phyloP scores from a whole-genome alignment of 1,140 invertebrate species.

The Apis florea region DNA sequence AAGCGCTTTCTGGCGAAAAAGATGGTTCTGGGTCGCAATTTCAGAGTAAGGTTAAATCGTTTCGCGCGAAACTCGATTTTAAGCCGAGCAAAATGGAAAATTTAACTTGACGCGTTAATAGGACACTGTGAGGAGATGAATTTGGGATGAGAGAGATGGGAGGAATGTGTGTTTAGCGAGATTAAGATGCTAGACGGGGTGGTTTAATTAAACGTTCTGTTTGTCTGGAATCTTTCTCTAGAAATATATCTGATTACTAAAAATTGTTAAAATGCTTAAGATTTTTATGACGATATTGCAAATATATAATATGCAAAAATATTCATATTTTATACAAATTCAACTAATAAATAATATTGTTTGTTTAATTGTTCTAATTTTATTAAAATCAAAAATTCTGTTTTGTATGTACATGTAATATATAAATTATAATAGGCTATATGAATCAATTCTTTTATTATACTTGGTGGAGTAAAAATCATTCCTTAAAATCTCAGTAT shows the following conservation, averaged over 20 bases:
- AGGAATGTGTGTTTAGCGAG: neutral
- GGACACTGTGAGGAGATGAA: neutral
- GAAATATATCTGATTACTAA: neutral
- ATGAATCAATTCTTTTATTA: too few species aligned
- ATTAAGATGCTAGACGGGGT: neutral
- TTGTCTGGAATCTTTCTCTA: neutral
- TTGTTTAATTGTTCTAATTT: too few species aligned
- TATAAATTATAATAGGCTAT: too few species aligned
- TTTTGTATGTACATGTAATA: too few species aligned
- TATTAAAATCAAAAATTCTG: too few species aligned
- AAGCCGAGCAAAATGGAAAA: constrained; percentile 6
- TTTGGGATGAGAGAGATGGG: neutral
- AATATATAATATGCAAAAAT: too few species aligned
- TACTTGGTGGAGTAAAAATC: too few species aligned
- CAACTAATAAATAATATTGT: too few species aligned
- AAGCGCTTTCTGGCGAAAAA: too few species aligned
- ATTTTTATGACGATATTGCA: too few species aligned
- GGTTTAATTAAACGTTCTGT: constrained; percentile 9
- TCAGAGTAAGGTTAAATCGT: constrained; percentile 6
- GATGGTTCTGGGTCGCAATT: neutral
- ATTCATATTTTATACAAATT: too few species aligned
- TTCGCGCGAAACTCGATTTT: neutral
- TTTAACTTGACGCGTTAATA: constrained; percentile 1
- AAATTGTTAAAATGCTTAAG: neutral
- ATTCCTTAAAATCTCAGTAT: too few species aligned